Evolutionary conservation across 2,797 vertebrate species (phyloP).

Genomic region (Phaenicophaeus curvirostris): DNA sequence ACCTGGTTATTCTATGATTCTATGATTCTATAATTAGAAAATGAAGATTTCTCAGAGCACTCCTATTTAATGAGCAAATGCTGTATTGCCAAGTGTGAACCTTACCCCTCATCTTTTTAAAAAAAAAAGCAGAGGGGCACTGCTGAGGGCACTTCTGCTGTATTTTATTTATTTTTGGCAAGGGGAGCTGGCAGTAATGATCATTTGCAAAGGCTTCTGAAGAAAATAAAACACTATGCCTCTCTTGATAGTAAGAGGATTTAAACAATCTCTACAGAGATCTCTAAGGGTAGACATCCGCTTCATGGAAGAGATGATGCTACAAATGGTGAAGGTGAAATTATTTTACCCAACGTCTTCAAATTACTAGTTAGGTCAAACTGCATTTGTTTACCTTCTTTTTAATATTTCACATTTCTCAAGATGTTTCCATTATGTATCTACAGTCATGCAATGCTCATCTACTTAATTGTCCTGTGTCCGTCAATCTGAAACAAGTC

Average conservation of each 20-base stretch:
- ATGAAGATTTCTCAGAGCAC: background rate
- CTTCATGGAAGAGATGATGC: background rate
- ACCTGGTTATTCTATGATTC: too few species aligned
- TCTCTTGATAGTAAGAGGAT: background rate
- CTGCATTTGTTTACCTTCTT: slow-evolving; percentile 4
- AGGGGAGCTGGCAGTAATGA: background rate
- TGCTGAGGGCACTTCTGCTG: background rate
- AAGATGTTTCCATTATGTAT: background rate
- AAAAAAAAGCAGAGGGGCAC: background rate
- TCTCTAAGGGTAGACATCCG: background rate
- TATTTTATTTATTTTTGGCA: slow-evolving; percentile 20
- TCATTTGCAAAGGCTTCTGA: background rate
- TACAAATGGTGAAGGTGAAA: background rate
- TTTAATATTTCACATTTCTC: slow-evolving; percentile 4
- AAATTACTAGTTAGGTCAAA: slow-evolving; percentile 25
- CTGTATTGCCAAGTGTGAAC: background rate
- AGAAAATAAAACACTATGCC: background rate
- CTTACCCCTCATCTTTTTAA: background rate
- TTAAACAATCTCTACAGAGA: slow-evolving; percentile 17
- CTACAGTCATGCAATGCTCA: background rate
- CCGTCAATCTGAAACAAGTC: slow-evolving; percentile 19
- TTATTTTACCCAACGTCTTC: background rate
- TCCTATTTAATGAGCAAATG: background rate
- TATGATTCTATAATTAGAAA: slow-evolving; percentile 8
- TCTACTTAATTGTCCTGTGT: slow-evolving; percentile 20